Base-by-base conservation (phyloP, 2,113 vertebrate species). In the Lophotis ruficrista region DNA sequence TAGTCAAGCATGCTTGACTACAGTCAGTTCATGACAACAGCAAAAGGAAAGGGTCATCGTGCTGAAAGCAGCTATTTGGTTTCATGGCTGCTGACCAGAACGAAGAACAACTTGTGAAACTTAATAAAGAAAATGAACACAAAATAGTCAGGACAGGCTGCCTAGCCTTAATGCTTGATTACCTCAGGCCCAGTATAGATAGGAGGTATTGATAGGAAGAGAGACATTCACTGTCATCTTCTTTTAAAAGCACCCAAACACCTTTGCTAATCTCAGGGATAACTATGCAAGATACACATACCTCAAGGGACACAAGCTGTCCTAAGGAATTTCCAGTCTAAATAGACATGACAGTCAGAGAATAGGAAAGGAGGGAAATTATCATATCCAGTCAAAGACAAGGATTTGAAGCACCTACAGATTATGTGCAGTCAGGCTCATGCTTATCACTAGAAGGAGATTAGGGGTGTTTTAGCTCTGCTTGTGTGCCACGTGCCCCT, bases 321-420 rank as follows among this genome's bases (percentile, higher is more conserved):
- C 69, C 76, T 75, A 71, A 71, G 80, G 83, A 92, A 88, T 95
- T 93, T 82, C 57, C 65, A 89, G 17, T 61, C 65, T 65, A 82
- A 95, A 87, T 8, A 81, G 85, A 89, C 35, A 21, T 61, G 89
- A 82, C 65, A 90, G 50, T 60, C 68, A 83, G 77, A 78, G 33
- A 64, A 41, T 43, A 83, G 60, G 65, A 92, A 83, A 94, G 83
- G 43, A 94, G 57, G 45, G 81, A 86, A 83, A 86, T 88, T 73
- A 64, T 92, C 60, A 81, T 60, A 86, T 57, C 69, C 65, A 90
- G 60, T 53, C 48, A 68, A 13, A 92, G 69, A 68, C 25, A 56
- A 83, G 48, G 64, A 53, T 89, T 83, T 75, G 87, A 89, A 86
- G 51, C 60, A 89, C 76, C 51, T 61, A 65, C 31, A 73, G 86